Evolutionary conservation across 30 jellyfish, hydroid and myxozoan genomes (phyloP).

Genomic region (Chrysaora quinquecirrha): DNA sequence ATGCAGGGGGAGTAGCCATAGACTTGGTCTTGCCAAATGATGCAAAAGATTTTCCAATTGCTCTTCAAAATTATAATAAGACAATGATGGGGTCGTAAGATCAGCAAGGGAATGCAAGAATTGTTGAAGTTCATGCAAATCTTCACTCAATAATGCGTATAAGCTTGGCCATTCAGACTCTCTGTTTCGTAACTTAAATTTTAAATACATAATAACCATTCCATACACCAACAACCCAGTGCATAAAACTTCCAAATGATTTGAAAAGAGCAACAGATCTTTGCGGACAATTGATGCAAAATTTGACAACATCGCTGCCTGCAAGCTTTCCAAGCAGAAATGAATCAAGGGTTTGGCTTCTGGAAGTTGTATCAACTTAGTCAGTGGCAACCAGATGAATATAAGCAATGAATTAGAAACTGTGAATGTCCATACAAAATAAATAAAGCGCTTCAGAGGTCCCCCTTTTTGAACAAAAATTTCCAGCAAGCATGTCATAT

Average conservation of each 20-base stretch:
- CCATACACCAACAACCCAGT: constrained; percentile 85
- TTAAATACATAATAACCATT: constrained; percentile 68
- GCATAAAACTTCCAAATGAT: constrained; percentile 72
- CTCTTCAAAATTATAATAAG: constrained; percentile 74
- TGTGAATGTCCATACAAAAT: constrained; percentile 74
- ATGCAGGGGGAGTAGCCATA: constrained; percentile 90
- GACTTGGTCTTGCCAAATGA: constrained; percentile 77
- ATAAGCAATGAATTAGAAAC: constrained; percentile 71
- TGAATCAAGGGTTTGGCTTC: constrained; percentile 81
- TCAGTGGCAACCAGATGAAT: constrained; percentile 83
- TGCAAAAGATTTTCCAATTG: constrained; percentile 81
- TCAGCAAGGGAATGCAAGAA: constrained; percentile 52
- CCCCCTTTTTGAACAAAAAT: constrained; percentile 93
- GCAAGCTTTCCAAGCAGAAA: constrained; percentile 64
- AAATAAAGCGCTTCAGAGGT: constrained; percentile 81
- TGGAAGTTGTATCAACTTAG: constrained; percentile 76
- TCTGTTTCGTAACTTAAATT: constrained; percentile 55
- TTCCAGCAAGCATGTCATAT: constrained; percentile 89
- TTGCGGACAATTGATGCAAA: constrained; percentile 88
- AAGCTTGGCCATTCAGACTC: constrained; percentile 51
- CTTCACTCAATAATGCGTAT: constrained; percentile 58
- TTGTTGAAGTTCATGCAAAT: constrained; percentile 72
- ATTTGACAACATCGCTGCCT: constrained; percentile 86
- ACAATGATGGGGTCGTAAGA: constrained; percentile 74
- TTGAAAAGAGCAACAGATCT: constrained; percentile 77